phyloP scores from a whole-genome alignment of 2,113 vertebrate species.

The Pseudorasbora parva region DNA sequence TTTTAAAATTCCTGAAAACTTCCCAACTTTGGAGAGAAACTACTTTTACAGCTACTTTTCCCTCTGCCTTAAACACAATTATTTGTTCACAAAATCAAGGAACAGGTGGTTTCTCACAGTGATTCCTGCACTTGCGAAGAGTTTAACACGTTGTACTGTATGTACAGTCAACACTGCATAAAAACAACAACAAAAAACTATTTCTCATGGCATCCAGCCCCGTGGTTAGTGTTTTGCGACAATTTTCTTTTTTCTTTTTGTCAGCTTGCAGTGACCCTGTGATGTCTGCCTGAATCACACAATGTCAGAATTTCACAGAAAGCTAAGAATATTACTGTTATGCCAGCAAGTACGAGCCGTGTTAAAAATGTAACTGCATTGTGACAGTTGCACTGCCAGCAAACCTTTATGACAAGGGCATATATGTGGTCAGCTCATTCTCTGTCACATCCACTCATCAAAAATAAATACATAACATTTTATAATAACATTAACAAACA shows the following conservation, averaged over 20 bases:
- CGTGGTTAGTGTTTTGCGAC: neutral
- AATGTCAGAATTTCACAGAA: neutral
- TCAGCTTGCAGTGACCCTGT: neutral
- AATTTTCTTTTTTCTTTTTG: neutral
- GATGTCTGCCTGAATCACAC: constrained; percentile 11
- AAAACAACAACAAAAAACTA: no score
- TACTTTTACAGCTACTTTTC: neutral
- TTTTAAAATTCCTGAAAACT: neutral
- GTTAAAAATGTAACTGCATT: constrained; percentile 4
- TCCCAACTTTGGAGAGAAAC: neutral
- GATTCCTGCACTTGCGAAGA: neutral
- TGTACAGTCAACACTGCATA: neutral
- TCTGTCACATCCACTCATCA: neutral
- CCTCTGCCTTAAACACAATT: neutral
- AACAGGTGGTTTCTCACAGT: neutral
- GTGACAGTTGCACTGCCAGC: constrained; percentile 16
- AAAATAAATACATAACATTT: neutral
- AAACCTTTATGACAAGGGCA: neutral
- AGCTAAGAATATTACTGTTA: constrained; percentile 6
- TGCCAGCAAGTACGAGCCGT: constrained; percentile 8
- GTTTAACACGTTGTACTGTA: neutral
- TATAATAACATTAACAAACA: neutral
- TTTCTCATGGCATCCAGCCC: neutral
- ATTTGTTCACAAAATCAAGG: neutral
- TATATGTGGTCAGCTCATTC: neutral